These are phyloP conservation scores for Phylloscopus trochilus DNA, from an alignment of 2,113 vertebrate species.

Conservation along the genomic window DNA sequence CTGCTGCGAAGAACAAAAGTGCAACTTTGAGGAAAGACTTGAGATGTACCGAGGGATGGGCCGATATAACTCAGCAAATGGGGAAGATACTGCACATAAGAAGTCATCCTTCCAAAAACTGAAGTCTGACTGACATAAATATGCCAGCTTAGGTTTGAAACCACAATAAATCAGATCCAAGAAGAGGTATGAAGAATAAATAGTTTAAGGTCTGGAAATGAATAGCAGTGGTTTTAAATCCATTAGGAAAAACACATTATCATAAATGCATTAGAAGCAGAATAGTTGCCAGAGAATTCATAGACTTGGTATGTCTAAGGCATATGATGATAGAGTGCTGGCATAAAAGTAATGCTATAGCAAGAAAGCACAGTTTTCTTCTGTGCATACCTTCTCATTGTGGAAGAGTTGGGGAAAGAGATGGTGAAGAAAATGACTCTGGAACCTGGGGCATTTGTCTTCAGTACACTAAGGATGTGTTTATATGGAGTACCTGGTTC, in stretches of 20 bases:
- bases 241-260: background rate
- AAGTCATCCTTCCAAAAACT: background rate
- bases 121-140: background rate
- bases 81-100: background rate
- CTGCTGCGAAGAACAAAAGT: accelerated
- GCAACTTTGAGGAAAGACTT: background rate
- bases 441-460: background rate
- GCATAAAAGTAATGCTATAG: background rate
- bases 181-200: background rate
- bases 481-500: background rate
- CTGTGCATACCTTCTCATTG: background rate
- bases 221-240: background rate
- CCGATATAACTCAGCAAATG: background rate
- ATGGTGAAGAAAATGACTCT: background rate
- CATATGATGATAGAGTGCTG: background rate
- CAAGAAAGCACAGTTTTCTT: background rate
- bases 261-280: background rate
- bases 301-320: background rate
- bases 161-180: background rate
- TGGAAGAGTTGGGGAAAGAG: background rate
- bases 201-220: background rate
- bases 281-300: background rate
- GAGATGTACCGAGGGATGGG: background rate
- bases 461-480: background rate
- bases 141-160: background rate